A percentile compares a stretch with the other conserved stretches of the same genome.
These are phyloP conservation scores for Danaus chrysippus DNA, from an alignment of 2,888 invertebrate genomes.

Conservation along the genomic window DNA sequence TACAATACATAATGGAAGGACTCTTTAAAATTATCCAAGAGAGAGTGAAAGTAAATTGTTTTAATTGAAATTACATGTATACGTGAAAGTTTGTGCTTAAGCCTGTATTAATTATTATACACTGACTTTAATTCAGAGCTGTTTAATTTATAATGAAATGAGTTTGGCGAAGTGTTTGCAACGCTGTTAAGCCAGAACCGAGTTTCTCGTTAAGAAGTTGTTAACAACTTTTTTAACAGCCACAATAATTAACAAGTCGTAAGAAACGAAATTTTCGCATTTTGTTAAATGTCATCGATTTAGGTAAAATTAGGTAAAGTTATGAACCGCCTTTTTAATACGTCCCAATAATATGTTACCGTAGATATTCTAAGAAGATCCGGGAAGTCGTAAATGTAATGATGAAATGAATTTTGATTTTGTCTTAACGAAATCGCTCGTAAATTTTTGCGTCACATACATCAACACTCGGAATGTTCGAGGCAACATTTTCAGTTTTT, in stretches of 20 bases:
- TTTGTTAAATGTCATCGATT: constrained; percentile 11
- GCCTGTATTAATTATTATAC: not conserved
- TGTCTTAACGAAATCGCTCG: not conserved
- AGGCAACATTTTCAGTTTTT: not conserved
- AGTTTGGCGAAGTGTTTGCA: constrained; percentile 6
- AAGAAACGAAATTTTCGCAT: constrained; percentile 15
- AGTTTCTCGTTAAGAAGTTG: constrained; percentile 17
- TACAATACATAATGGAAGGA: too few relatives aligned
- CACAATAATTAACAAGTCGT: constrained; percentile 24
- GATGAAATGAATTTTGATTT: not conserved
- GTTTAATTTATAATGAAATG: constrained; percentile 6
- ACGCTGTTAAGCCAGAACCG: constrained; percentile 7
- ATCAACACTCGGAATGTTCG: not conserved
- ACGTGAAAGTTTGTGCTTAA: not conserved
- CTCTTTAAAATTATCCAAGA: not conserved
- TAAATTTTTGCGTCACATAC: not conserved
- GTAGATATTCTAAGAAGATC: not conserved
- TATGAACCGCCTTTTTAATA: not conserved
- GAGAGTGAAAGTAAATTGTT: not conserved
- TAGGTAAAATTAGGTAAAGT: not conserved
- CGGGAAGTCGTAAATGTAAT: not conserved
- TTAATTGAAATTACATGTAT: not conserved
- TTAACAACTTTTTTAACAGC: constrained; percentile 25
- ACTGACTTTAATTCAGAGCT: constrained; percentile 1
- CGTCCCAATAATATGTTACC: not conserved